Evolutionary conservation across 2,888 invertebrate species (phyloP).

Genomic region (Bugula neritina): DNA sequence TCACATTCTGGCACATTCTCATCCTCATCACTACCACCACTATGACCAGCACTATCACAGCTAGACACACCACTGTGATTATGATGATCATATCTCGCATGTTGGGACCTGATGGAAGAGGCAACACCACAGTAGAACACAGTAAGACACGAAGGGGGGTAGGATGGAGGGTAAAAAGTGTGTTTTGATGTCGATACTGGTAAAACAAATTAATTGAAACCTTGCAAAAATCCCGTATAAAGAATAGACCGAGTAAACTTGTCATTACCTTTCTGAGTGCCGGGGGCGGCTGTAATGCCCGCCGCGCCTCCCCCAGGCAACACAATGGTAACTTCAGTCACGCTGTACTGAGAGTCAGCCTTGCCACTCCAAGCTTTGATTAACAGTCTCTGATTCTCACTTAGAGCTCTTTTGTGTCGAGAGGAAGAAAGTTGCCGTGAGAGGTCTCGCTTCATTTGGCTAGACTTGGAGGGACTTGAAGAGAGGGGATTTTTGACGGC

Average conservation of each 20-base stretch:
- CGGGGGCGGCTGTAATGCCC: background rate
- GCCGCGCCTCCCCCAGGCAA: background rate
- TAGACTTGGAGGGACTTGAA: conserved; percentile 29
- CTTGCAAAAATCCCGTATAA: too few relatives aligned
- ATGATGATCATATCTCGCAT: conserved; percentile 49
- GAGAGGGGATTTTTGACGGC: conserved; percentile 64
- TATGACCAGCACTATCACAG: conserved; percentile 71
- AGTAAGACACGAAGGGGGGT: too few relatives aligned
- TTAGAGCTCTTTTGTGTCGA: conserved; percentile 15
- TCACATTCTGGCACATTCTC: conserved; percentile 66
- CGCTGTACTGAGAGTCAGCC: background rate
- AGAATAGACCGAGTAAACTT: too few relatives aligned
- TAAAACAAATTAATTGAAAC: too few relatives aligned
- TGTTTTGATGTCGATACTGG: too few relatives aligned
- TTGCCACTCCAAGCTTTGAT: conserved; percentile 13
- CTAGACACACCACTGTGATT: conserved; percentile 67
- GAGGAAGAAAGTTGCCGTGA: background rate
- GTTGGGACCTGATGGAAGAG: background rate
- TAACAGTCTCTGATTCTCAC: background rate
- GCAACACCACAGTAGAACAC: too few relatives aligned
- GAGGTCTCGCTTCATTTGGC: conserved; percentile 30
- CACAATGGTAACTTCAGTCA: background rate
- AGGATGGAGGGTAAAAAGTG: too few relatives aligned
- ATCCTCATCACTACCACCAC: conserved; percentile 66
- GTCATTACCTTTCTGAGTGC: background rate